Conservation (phyloP, 2,888 invertebrate genomes). For the Hemicrepidius hirtus region DNA sequence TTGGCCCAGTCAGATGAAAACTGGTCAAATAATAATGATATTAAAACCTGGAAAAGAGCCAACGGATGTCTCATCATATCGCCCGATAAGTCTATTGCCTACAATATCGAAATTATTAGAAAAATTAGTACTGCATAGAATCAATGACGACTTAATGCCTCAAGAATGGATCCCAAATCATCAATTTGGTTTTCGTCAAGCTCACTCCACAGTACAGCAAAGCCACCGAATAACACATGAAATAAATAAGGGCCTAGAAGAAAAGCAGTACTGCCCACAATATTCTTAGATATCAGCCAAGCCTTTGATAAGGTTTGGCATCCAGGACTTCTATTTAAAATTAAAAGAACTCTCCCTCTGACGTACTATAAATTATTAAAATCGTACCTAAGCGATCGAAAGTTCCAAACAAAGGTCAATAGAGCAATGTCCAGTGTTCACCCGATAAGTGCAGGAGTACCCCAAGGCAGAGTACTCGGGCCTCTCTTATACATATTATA, state of each 20-base stretch:
- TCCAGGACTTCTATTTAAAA: too few species aligned
- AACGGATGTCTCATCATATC: not conserved
- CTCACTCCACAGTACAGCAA: too few species aligned
- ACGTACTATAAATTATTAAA: too few species aligned
- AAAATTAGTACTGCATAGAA: not conserved
- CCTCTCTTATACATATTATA: not conserved
- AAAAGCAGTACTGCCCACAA: too few species aligned
- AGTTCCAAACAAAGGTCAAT: conserved; percentile 8
- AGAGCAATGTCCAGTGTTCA: conserved; percentile 10
- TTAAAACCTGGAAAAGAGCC: not conserved
- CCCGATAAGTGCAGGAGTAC: conserved; percentile 7
- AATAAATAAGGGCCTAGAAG: too few species aligned
- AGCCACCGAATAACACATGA: too few species aligned
- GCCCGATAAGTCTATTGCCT: not conserved
- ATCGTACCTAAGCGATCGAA: not conserved
- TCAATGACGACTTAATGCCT: not conserved
- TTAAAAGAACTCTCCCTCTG: too few species aligned
- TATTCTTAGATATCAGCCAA: too few species aligned
- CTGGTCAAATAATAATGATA: not conserved
- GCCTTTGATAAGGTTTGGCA: too few species aligned
- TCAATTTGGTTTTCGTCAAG: too few species aligned
- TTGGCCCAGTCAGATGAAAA: not conserved
- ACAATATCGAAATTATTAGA: too few species aligned
- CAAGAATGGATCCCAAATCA: too few species aligned
- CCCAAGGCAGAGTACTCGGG: not conserved